phyloP scores from a whole-genome alignment of 2,113 vertebrate species.

The Anarrhichthys ocellatus region DNA sequence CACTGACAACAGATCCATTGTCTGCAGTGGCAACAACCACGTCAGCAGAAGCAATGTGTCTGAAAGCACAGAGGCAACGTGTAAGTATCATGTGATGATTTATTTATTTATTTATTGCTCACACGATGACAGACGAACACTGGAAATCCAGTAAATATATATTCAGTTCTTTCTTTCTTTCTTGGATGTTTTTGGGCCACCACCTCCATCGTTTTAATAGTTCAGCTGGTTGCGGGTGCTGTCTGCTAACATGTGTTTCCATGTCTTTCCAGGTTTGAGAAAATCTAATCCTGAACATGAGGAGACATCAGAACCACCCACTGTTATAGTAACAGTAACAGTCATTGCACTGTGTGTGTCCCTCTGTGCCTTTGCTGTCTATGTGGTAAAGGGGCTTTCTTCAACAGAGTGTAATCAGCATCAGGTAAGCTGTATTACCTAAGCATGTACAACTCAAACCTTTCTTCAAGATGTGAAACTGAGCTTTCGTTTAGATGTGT shows the following conservation, averaged over 20 bases:
- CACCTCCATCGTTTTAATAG: not conserved
- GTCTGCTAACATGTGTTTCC: rapidly evolving
- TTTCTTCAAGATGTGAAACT: not conserved
- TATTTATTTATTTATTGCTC: not conserved
- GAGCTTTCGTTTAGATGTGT: not conserved
- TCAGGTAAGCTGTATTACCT: constrained; percentile 31
- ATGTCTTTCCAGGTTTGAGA: constrained; percentile 24
- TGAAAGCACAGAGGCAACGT: not conserved
- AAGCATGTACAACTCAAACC: not conserved
- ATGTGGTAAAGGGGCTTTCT: not conserved
- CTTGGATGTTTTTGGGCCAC: not conserved
- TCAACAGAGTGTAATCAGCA: rapidly evolving
- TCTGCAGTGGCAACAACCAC: too few relatives aligned
- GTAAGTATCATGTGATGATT: constrained; percentile 51
- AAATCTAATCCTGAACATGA: rapidly evolving
- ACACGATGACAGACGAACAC: too few relatives aligned
- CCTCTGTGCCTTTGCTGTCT: rapidly evolving
- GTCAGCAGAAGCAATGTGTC: constrained; percentile 26
- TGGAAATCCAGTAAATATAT: not conserved
- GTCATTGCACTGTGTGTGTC: rapidly evolving
- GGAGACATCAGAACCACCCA: rapidly evolving
- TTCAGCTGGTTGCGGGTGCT: too few relatives aligned
- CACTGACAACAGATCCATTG: too few relatives aligned
- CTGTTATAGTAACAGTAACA: rapidly evolving
- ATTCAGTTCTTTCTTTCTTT: not conserved